Percentiles rank a stretch among this genome's conserved stretches.
Evolutionary conservation across 2,113 vertebrate species (phyloP).

Genomic region (Madoqua kirkii): DNA sequence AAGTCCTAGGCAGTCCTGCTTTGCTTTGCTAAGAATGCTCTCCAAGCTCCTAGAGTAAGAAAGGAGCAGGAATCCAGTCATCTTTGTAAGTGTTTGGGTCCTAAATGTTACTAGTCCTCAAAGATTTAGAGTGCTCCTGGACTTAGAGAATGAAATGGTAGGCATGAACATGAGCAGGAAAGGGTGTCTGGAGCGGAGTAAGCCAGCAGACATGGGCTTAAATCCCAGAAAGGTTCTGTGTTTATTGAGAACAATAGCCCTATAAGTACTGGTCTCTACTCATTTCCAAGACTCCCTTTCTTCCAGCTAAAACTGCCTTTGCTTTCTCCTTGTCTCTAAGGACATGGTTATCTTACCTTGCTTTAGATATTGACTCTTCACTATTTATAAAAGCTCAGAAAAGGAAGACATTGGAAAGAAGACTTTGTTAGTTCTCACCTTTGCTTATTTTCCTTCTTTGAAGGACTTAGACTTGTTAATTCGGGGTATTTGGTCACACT

Average conservation of each 20-base stretch:
- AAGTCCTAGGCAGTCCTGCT: neutral
- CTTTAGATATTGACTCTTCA: neutral
- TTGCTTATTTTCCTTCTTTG: neutral
- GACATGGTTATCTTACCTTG: neutral
- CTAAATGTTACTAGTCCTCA: neutral
- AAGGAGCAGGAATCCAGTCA: neutral
- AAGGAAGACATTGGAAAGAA: neutral
- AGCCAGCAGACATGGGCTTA: neutral
- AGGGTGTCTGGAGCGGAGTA: neutral
- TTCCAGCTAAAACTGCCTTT: neutral
- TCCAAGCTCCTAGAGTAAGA: neutral
- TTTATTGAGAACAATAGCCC: neutral
- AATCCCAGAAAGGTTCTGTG: neutral
- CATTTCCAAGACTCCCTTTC: neutral
- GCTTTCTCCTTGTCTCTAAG: neutral
- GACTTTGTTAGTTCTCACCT: neutral
- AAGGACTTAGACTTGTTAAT: neutral
- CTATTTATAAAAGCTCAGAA: neutral
- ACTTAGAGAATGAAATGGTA: neutral
- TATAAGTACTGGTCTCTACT: neutral
- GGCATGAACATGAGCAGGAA: neutral
- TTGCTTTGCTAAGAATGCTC: neutral
- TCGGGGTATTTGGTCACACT: neutral
- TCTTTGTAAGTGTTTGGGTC: constrained; percentile 22
- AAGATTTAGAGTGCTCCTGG: neutral